Evolutionary conservation across 2,797 vertebrate genomes (phyloP).

Genomic region (Pyrocephalus nanus): DNA sequence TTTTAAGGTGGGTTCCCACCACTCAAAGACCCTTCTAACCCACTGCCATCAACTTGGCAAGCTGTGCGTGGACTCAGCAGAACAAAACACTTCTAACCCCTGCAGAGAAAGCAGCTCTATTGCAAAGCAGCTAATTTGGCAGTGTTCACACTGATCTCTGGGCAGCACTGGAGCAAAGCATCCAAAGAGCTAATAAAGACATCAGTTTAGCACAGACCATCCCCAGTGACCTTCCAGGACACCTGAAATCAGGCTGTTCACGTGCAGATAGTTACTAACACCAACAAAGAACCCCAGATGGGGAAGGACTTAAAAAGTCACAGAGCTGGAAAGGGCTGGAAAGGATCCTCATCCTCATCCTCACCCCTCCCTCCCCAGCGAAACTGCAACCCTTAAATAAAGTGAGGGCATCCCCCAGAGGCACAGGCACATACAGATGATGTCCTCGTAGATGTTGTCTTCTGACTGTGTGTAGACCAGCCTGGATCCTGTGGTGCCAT

Average conservation of each 20-base stretch:
- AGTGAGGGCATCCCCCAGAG: background rate
- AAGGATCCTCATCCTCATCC: background rate
- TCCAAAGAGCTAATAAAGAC: background rate
- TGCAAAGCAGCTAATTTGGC: background rate
- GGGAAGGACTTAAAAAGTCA: background rate
- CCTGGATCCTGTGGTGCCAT: constrained; percentile 73
- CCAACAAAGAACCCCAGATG: background rate
- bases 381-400: background rate
- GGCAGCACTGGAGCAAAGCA: background rate
- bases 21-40: background rate
- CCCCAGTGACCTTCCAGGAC: background rate
- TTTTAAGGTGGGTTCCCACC: background rate
- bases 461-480: constrained; percentile 90
- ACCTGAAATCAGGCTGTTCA: background rate
- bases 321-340: background rate
- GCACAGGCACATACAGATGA: constrained; percentile 84
- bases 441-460: constrained; percentile 97
- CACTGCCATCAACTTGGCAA: background rate
- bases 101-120: background rate
- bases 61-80: background rate
- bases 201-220: background rate
- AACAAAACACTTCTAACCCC: background rate
- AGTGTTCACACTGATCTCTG: background rate
- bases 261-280: background rate
- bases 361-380: background rate